These are phyloP conservation scores for Asteroscopus sphinx DNA, from an alignment of 2,888 invertebrate genomes.

Conservation along the genomic window DNA sequence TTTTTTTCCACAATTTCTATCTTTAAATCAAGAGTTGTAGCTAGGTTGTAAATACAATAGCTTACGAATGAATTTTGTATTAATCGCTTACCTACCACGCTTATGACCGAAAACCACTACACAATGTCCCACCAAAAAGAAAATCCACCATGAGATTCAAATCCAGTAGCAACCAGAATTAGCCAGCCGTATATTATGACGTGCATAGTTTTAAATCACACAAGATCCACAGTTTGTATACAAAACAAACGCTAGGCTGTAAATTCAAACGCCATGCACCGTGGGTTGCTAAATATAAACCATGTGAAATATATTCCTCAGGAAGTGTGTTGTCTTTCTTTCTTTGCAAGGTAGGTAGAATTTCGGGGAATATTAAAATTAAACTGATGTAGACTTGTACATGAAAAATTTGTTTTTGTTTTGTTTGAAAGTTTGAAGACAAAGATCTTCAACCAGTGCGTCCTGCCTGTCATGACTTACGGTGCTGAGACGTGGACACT, in stretches of 20 bases:
- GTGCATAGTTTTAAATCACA: slow-evolving; percentile 49
- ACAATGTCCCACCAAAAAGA: not conserved
- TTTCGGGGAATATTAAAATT: slow-evolving; percentile 1
- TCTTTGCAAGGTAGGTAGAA: not conserved
- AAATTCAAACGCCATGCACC: slow-evolving; percentile 36
- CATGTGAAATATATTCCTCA: slow-evolving; percentile 20
- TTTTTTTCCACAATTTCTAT: too few species aligned
- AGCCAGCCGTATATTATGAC: slow-evolving; percentile 33
- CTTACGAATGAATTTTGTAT: too few species aligned
- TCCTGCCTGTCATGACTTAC: too few species aligned
- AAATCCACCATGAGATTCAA: slow-evolving; percentile 2
- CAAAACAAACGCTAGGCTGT: slow-evolving; percentile 40
- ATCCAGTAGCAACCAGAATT: slow-evolving; percentile 32
- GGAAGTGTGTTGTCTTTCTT: slow-evolving; percentile 10
- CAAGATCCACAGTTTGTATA: slow-evolving; percentile 45
- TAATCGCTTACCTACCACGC: too few species aligned
- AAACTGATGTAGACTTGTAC: too few species aligned
- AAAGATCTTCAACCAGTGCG: too few species aligned
- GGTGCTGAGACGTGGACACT: too few species aligned
- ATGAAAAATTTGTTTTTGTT: too few species aligned
- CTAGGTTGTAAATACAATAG: too few species aligned
- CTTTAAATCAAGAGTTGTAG: too few species aligned
- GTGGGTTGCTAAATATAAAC: slow-evolving; percentile 37
- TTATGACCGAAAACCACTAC: not conserved
- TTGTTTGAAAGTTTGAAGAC: too few species aligned